Conservation (phyloP, 2,113 vertebrate genomes). For the Tamias sibiricus region DNA sequence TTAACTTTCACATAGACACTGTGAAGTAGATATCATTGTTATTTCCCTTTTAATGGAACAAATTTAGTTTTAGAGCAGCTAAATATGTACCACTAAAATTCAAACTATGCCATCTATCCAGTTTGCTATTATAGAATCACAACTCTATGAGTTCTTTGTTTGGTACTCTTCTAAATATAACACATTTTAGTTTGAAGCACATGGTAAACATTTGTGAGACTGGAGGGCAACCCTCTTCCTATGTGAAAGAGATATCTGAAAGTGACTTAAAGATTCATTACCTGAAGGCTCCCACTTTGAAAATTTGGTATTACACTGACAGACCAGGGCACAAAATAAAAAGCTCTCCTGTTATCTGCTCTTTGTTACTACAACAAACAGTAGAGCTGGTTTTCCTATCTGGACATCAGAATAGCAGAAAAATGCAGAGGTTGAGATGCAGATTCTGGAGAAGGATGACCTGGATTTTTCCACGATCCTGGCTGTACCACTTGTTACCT, state of each 20-base stretch:
- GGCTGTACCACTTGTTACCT: not conserved
- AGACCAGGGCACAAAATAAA: not conserved
- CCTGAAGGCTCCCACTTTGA: not conserved
- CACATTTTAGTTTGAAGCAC: conserved; percentile 5
- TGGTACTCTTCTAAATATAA: not conserved
- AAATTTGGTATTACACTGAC: not conserved
- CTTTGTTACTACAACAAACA: not conserved
- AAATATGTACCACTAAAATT: not conserved
- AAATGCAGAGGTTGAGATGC: not conserved
- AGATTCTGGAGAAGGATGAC: not conserved
- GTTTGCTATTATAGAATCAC: not conserved
- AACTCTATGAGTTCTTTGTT: not conserved
- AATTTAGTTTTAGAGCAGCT: not conserved
- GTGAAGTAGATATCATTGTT: not conserved
- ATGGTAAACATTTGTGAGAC: not conserved
- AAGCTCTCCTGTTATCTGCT: not conserved
- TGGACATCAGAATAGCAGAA: not conserved
- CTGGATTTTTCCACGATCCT: not conserved
- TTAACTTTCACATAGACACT: not conserved
- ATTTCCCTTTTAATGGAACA: not conserved
- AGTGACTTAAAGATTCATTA: not conserved
- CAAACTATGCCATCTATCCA: not conserved
- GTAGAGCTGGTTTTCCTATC: not conserved
- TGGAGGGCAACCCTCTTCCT: not conserved
- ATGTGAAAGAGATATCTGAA: not conserved